Base-by-base conservation (phyloP, 2,113 vertebrate species). In the Suncus etruscus region DNA sequence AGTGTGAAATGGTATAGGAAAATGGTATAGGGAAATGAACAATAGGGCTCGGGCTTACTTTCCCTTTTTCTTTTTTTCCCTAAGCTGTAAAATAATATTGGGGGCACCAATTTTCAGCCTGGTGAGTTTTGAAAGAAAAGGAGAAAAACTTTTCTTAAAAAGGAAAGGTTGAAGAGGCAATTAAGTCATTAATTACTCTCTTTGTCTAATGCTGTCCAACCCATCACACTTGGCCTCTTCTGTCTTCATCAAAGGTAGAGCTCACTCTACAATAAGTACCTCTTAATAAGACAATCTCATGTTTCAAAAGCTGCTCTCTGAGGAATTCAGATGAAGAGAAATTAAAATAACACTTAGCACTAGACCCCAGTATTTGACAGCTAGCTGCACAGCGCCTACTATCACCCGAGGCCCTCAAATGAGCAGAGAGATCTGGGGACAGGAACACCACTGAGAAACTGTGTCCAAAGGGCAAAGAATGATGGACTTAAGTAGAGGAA, bases 151-250 rank as follows among this genome's bases (percentile, higher is more conserved):
- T 94, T 86, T 93, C 88, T 88, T 93, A 81, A 93, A 95, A 89
- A 63, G 90, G 81, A 87, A 97, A 95, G 90, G 66, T 90, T 97
- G 96, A 97, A 96, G 90, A 96, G 95, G 91, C 78, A 94, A 93
- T 95, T 87, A 96, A 95, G 91, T 94, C 93, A 94, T 97, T 97
- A 97, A 97, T 97, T 97, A 97, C 87, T 95, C 79, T 95, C 93
- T 97, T 96, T 93, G 91, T 95, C 89, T 97, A 78, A 96, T 7
- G 61, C 92, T 88, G 94, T 96, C 83, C 91, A 96, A 94, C 86
- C 92, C 91, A 72, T 96, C 92, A 94, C 95, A 94, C 80, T 54
- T 95, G 75, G 77, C 68, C 95, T 93, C 95, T 94, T 95, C 94
- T 96, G 95, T 93, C 91, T 92, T 83, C 97, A 92, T 89, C 97